These are phyloP conservation scores for Callosobruchus maculatus DNA, from an alignment of 2,888 invertebrate species.

Conservation along the genomic window DNA sequence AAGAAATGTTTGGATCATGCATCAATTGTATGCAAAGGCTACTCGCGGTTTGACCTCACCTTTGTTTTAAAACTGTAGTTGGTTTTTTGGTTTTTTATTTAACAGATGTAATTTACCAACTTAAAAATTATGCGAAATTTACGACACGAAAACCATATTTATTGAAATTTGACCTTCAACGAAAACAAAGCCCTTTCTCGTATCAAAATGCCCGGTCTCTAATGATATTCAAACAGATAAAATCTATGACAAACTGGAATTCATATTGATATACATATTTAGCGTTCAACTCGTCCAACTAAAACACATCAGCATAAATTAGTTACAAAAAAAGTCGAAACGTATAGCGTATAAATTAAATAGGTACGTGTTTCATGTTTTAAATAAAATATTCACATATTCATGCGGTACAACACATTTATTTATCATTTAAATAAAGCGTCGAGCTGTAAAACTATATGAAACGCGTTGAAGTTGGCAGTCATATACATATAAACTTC, in stretches of 20 bases:
- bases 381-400: constrained; percentile 9
- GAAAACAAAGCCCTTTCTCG: not conserved
- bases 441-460: not conserved
- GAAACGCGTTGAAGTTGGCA: not conserved
- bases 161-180: not conserved
- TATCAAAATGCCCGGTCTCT: not conserved
- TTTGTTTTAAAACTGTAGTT: no score
- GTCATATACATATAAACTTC: not conserved
- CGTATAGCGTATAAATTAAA: not conserved
- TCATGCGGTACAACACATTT: not conserved
- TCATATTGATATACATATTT: not conserved
- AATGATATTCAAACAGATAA: not conserved
- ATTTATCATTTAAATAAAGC: constrained; percentile 1
- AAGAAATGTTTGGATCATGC: no score
- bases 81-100: no score
- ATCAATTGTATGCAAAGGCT: no score
- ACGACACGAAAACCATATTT: no score
- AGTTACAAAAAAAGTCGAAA: not conserved
- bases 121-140: no score
- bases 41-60: no score
- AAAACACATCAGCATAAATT: not conserved
- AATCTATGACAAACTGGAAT: not conserved
- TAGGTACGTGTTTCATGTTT: constrained; percentile 1
- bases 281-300: not conserved
- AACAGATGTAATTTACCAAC: no score